Evolutionary conservation across 2,888 invertebrate species (phyloP).

Genomic region (Drosophila macrospina): DNA sequence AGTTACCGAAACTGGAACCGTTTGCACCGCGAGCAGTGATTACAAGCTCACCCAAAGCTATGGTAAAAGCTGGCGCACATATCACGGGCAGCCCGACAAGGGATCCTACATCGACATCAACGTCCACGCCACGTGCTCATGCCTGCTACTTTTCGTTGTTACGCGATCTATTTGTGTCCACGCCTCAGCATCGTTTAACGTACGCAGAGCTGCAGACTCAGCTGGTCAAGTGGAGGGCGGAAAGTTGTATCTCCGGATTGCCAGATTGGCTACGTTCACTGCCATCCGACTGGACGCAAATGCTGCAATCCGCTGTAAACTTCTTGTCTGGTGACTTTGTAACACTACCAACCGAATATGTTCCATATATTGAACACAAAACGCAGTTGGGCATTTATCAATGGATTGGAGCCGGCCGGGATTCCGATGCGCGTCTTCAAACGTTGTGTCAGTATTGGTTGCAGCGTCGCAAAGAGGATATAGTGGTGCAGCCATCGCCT

Average conservation of each 20-base stretch:
- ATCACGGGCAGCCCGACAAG: slow-evolving; percentile 69
- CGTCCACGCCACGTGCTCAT: slow-evolving; percentile 88
- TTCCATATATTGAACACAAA: slow-evolving; percentile 95
- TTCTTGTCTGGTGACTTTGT: slow-evolving; percentile 93
- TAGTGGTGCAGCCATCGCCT: slow-evolving; percentile 11
- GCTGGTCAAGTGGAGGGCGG: slow-evolving; percentile 89
- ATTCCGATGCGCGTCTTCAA: slow-evolving; percentile 92
- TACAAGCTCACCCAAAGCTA: slow-evolving; percentile 27
- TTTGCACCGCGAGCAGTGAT: slow-evolving; percentile 34
- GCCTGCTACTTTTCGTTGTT: slow-evolving; percentile 94
- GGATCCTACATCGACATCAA: slow-evolving; percentile 14
- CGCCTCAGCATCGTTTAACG: slow-evolving; percentile 93
- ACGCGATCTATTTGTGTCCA: slow-evolving; percentile 94
- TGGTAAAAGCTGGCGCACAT: slow-evolving; percentile 43
- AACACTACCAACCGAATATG: slow-evolving; percentile 94
- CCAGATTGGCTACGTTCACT: slow-evolving; percentile 87
- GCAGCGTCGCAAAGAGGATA: slow-evolving; percentile 86
- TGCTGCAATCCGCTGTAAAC: slow-evolving; percentile 91
- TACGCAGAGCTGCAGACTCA: slow-evolving; percentile 91
- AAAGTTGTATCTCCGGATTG: slow-evolving; percentile 83
- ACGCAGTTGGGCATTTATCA: slow-evolving; percentile 87
- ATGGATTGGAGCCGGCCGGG: slow-evolving; percentile 97
- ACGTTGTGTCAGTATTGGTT: slow-evolving; percentile 93
- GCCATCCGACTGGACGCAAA: slow-evolving; percentile 89
- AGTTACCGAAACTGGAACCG: slow-evolving; percentile 77